Evolutionary conservation across 2,888 invertebrate species (phyloP).

Genomic region (Coremacera marginata): DNA sequence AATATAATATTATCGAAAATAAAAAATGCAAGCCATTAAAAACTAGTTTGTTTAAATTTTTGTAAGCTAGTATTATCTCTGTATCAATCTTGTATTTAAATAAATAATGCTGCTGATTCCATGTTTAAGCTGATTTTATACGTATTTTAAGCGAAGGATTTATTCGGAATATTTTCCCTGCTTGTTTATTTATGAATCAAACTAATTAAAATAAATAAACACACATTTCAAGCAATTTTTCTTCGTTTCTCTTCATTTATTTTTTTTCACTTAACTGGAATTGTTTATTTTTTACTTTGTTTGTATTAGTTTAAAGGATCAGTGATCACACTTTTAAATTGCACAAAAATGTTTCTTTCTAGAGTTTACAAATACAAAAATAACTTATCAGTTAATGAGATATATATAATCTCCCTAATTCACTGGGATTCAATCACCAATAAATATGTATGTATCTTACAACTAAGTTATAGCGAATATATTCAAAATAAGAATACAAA

Average conservation of each 20-base stretch:
- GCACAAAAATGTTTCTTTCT: slow-evolving; percentile 10
- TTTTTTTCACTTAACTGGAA: slow-evolving; percentile 57
- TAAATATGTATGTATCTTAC: slow-evolving; percentile 4
- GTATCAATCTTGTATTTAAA: no score
- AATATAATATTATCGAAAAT: no score
- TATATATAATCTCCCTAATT: slow-evolving; percentile 13
- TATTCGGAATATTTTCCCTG: no score
- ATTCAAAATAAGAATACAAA: slow-evolving; percentile 1
- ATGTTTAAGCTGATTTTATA: no score
- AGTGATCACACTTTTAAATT: slow-evolving; percentile 36
- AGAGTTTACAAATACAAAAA: slow-evolving; percentile 31
- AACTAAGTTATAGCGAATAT: not conserved
- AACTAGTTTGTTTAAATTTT: no score
- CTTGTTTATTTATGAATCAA: no score
- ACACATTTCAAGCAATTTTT: not conserved
- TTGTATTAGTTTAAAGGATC: slow-evolving; percentile 36
- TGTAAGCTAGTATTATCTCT: no score
- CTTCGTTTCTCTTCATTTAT: not conserved
- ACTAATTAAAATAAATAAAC: no score
- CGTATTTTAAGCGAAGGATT: no score
- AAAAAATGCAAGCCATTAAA: no score
- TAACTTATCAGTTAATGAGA: slow-evolving; percentile 30
- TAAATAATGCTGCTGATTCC: no score
- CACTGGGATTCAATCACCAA: slow-evolving; percentile 8
- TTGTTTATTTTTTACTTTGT: slow-evolving; percentile 85